Conservation (phyloP, 2,113 vertebrate species). For the Archilochus colubris region DNA sequence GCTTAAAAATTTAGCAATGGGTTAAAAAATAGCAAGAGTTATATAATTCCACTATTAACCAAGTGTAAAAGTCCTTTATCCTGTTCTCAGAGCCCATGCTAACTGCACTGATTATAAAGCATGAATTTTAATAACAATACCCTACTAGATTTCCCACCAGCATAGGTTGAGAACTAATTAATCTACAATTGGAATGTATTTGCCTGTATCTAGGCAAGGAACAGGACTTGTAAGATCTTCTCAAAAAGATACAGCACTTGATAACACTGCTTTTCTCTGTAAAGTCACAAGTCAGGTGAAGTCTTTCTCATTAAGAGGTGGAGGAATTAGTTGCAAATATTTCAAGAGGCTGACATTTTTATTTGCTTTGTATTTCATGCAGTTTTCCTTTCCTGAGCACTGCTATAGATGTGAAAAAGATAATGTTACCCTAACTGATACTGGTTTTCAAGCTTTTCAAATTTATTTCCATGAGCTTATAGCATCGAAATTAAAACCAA, state of each 20-base stretch:
- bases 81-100: neutral
- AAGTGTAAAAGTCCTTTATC: neutral
- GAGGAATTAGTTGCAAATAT: neutral
- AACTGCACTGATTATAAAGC: neutral
- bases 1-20: neutral
- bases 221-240: neutral
- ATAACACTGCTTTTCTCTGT: neutral
- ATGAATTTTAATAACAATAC: conserved; percentile 44
- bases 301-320: neutral
- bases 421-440: neutral
- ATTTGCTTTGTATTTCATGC: neutral
- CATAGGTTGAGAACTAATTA: neutral
- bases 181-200: neutral
- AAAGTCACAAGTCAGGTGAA: neutral
- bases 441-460: neutral
- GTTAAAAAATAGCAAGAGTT: neutral
- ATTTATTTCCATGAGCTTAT: neutral
- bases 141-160: neutral
- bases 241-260: neutral
- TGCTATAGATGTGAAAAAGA: neutral
- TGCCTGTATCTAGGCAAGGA: neutral
- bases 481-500: neutral
- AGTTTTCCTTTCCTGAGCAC: neutral
- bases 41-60: neutral
- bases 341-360: neutral